Percentiles rank a stretch among this genome's conserved stretches.
Conservation (phyloP, 1,140 invertebrate genomes). For the Tetranychus urticae region DNA sequence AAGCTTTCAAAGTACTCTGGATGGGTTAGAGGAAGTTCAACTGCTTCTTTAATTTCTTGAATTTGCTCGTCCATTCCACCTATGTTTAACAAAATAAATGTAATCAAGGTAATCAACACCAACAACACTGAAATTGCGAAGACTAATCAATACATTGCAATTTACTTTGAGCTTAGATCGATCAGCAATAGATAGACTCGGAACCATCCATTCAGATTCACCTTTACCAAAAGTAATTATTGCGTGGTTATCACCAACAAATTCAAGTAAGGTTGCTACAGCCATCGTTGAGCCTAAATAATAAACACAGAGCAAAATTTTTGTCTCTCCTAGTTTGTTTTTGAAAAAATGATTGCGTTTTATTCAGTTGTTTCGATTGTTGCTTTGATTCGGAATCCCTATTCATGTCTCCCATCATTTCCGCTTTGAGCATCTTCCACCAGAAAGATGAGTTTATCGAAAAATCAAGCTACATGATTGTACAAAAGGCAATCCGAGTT, state of each 20-base stretch:
- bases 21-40: constrained; percentile 92
- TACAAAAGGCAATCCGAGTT: too few relatives aligned
- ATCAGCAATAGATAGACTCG: constrained; percentile 1
- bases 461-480: too few relatives aligned
- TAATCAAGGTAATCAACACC: not conserved
- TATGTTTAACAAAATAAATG: constrained; percentile 23
- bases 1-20: constrained; percentile 99
- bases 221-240: constrained; percentile 52
- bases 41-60: not conserved
- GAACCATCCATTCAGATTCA: constrained; percentile 40
- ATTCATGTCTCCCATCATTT: constrained; percentile 52
- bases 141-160: not conserved
- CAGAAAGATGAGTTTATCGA: too few relatives aligned
- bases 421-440: constrained; percentile 67
- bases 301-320: not conserved
- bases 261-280: constrained; percentile 55
- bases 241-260: constrained; percentile 63
- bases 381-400: constrained; percentile 41
- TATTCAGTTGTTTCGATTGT: constrained; percentile 27
- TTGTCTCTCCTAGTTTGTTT: too few relatives aligned
- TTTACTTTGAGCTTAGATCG: not conserved
- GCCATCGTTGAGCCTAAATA: constrained; percentile 19
- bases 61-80: not conserved
- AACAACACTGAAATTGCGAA: not conserved
- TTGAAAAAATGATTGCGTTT: not conserved